Percentiles rank a stretch among this genome's conserved stretches.
Conservation (phyloP, 1,140 invertebrate species). For the Semibalanus balanoides region DNA sequence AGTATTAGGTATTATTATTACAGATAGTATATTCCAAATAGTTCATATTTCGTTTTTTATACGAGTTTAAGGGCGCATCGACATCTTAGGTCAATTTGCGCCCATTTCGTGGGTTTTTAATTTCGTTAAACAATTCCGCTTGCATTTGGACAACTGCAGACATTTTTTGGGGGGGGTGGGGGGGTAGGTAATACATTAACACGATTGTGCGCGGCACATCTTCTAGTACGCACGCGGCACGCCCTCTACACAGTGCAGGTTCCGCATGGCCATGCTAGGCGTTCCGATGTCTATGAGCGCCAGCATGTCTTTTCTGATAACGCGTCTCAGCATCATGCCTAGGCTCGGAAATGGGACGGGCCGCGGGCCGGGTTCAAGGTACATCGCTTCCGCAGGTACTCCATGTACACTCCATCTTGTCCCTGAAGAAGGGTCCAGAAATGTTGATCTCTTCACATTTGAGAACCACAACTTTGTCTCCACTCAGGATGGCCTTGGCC, state of each 20-base stretch:
- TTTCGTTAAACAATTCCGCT: no score
- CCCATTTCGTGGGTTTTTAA: no score
- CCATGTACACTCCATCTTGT: slow-evolving; percentile 86
- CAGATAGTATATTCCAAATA: no score
- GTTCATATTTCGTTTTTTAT: no score
- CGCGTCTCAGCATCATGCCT: slow-evolving; percentile 90
- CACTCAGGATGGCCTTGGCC: slow-evolving; percentile 83
- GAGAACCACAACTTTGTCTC: slow-evolving; percentile 62
- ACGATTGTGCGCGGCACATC: no score
- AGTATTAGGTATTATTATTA: no score
- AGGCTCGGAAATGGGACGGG: slow-evolving; percentile 97
- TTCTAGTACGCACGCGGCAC: slow-evolving; percentile 88
- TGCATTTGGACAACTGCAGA: no score
- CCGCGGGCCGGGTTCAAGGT: slow-evolving; percentile 97
- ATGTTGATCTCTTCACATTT: slow-evolving; percentile 91
- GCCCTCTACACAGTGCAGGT: slow-evolving; percentile 88
- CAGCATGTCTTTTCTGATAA: slow-evolving; percentile 64
- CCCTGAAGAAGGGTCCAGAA: slow-evolving; percentile 91
- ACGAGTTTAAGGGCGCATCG: no score
- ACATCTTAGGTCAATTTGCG: no score
- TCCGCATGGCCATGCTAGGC: slow-evolving; percentile 76
- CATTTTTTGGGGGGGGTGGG: no score
- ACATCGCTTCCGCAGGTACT: slow-evolving; percentile 90
- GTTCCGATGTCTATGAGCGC: no score
- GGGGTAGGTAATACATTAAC: no score